phyloP scores from a whole-genome alignment of 2,797 vertebrate species.

The Oceanodroma leucorhoa region DNA sequence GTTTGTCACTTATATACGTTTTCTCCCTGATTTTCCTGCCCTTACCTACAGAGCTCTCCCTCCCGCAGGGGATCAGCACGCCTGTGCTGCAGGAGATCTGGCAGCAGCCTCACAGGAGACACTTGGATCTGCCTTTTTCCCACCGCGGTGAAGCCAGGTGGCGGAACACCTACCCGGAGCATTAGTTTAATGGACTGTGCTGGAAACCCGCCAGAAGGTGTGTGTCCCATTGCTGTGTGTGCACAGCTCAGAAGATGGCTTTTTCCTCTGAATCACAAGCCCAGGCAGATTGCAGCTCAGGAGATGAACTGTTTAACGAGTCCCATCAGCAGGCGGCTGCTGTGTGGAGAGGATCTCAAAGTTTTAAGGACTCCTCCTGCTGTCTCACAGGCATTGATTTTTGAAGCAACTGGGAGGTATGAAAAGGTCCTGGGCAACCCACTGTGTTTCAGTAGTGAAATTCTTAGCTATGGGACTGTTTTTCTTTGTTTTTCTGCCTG shows the following conservation, averaged over 20 bases:
- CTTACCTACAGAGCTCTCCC: not conserved
- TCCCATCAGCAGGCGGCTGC: not conserved
- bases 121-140: not conserved
- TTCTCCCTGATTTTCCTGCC: not conserved
- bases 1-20: not conserved
- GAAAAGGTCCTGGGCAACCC: not conserved
- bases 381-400: not conserved
- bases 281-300: not conserved
- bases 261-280: not conserved
- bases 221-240: not conserved
- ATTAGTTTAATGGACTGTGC: not conserved
- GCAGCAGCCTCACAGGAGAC: not conserved
- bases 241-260: not conserved
- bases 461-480: not conserved
- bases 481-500: not conserved
- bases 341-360: not conserved
- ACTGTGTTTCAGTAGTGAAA: not conserved
- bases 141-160: rapidly evolving
- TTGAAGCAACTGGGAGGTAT: not conserved
- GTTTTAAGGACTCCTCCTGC: not conserved
- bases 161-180: not conserved
- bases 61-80: rapidly evolving
- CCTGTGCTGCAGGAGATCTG: not conserved
- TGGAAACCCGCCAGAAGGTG: not conserved
- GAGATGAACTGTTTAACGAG: not conserved